Conservation (phyloP, 2,113 vertebrate genomes). For the Rhinopomastus cyanomelas region DNA sequence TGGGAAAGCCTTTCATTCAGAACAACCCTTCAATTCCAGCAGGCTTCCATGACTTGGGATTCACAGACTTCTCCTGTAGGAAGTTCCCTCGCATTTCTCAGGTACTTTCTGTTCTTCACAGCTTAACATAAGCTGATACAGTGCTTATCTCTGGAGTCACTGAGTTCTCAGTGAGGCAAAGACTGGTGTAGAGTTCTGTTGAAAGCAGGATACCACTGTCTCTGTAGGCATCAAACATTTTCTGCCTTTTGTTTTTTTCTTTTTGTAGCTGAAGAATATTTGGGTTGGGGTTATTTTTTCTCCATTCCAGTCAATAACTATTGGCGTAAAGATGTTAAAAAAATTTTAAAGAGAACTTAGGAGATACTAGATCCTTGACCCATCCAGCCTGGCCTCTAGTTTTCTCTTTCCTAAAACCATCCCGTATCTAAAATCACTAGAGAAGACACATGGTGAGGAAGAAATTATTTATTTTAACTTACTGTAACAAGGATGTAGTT, state of each 20-base stretch:
- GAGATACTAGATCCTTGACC: background rate
- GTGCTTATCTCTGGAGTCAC: background rate
- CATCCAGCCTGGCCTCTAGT: background rate
- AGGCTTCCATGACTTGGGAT: slow-evolving; percentile 96
- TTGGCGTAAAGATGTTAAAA: background rate
- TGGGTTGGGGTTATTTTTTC: background rate
- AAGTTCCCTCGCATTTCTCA: slow-evolving; percentile 96
- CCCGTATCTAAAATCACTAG: background rate
- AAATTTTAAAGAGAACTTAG: background rate
- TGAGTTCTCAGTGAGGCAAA: background rate
- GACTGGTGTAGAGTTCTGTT: background rate
- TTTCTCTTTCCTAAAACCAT: background rate
- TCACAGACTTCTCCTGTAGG: slow-evolving; percentile 96
- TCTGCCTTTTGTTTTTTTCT: background rate
- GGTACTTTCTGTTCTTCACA: slow-evolving; percentile 67
- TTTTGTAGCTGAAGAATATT: background rate
- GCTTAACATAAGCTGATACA: background rate
- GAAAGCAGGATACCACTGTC: background rate
- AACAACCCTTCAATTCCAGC: slow-evolving; percentile 96
- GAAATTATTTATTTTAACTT: background rate
- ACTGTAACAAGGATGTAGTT: background rate
- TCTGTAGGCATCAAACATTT: background rate
- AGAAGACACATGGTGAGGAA: background rate
- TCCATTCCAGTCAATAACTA: background rate
- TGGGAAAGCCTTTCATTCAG: slow-evolving; percentile 94